These are phyloP conservation scores for Diplodus sargus DNA, from an alignment of 2,797 vertebrate genomes.

Conservation along the genomic window DNA sequence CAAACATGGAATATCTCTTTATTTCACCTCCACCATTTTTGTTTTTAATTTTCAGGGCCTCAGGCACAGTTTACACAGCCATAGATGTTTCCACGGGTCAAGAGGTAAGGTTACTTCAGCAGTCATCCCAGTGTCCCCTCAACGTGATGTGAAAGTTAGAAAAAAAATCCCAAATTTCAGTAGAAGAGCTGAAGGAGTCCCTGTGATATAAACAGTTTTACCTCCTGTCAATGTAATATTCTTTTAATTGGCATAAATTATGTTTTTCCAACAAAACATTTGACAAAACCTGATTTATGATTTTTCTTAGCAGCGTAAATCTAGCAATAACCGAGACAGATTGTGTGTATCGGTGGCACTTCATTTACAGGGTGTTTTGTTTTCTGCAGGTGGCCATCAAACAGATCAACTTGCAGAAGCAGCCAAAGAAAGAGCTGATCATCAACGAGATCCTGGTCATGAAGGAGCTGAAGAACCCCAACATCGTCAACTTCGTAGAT, in stretches of 20 bases:
- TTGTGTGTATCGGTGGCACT: neutral
- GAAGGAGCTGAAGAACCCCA: slow-evolving; percentile 99
- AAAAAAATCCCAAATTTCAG: neutral
- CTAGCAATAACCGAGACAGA: no score
- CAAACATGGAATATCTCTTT: neutral
- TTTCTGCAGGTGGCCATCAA: slow-evolving; percentile 94
- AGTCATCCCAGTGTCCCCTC: neutral
- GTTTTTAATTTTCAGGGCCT: slow-evolving; percentile 86
- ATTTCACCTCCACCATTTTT: neutral
- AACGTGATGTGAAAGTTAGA: neutral
- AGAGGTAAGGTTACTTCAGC: slow-evolving; percentile 85
- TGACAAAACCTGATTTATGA: neutral
- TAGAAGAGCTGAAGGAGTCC: no score
- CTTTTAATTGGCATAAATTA: no score
- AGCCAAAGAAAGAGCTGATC: slow-evolving; percentile 99
- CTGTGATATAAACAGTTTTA: no score
- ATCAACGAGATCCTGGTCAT: slow-evolving; percentile 99
- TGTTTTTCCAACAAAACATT: no score
- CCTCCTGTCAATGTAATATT: no score
- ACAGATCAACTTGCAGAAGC: slow-evolving; percentile 99
- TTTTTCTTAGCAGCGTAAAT: neutral
- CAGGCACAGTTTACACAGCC: slow-evolving; percentile 97
- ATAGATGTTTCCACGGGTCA: slow-evolving; percentile 96
- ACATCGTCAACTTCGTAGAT: slow-evolving; percentile 98
- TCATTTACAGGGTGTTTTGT: slow-evolving; percentile 31